Evolutionary conservation across 2,888 invertebrate genomes (phyloP).

Genomic region (Gortyna flavago): DNA sequence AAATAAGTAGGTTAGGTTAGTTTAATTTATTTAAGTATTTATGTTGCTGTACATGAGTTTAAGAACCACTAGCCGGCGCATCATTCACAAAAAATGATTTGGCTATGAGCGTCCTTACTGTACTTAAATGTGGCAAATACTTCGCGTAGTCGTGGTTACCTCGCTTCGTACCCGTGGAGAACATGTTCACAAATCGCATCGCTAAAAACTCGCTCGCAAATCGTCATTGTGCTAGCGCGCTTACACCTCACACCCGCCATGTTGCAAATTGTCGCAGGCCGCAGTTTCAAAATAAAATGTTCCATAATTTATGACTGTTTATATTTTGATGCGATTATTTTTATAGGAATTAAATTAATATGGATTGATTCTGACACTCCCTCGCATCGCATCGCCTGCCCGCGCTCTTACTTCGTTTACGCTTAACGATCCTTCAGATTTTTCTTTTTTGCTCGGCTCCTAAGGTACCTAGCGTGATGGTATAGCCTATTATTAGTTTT

Average conservation of each 20-base stretch:
- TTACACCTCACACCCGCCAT: background rate
- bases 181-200: background rate
- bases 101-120: too few relatives aligned
- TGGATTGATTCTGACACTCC: background rate
- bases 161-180: background rate
- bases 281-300: background rate
- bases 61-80: too few relatives aligned
- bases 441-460: too few relatives aligned
- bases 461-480: background rate
- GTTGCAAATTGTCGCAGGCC: background rate
- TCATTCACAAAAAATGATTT: too few relatives aligned
- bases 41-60: too few relatives aligned
- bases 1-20: too few relatives aligned
- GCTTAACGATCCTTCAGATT: too few relatives aligned
- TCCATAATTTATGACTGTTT: background rate
- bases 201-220: background rate
- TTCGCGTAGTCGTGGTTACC: background rate
- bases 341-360: too few relatives aligned
- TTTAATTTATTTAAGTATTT: too few relatives aligned
- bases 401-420: too few relatives aligned
- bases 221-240: background rate
- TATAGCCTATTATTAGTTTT: background rate
- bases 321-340: background rate
- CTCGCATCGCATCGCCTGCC: too few relatives aligned
- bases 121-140: background rate